These are phyloP conservation scores for Troilus luridus DNA, from an alignment of 2,888 invertebrate species.

Conservation along the genomic window DNA sequence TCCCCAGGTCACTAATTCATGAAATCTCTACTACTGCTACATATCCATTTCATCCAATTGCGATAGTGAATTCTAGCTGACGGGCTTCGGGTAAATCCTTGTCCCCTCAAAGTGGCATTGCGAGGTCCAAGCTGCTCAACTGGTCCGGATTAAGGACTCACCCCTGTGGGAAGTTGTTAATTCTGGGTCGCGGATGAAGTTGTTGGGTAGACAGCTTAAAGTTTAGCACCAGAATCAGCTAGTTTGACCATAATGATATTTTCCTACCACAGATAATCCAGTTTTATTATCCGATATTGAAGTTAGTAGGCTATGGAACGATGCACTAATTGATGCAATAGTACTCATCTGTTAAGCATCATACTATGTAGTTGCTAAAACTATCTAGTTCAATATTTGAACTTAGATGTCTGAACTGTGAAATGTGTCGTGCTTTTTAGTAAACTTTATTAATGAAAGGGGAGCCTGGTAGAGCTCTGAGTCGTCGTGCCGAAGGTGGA, in stretches of 20 bases:
- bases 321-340: too few species aligned
- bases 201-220: background rate
- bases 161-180: background rate
- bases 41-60: background rate
- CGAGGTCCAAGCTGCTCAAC: background rate
- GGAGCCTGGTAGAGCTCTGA: too few species aligned
- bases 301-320: too few species aligned
- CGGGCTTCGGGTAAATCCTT: background rate
- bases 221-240: background rate
- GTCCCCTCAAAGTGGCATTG: background rate
- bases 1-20: background rate
- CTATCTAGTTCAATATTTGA: too few species aligned
- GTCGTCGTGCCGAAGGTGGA: too few species aligned
- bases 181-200: background rate
- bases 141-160: background rate
- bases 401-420: too few species aligned
- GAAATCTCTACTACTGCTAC: background rate
- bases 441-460: too few species aligned
- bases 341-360: too few species aligned
- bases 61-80: background rate
- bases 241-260: background rate
- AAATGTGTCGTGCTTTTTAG: too few species aligned
- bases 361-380: too few species aligned
- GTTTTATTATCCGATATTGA: background rate
- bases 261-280: background rate